Evolutionary conservation across 2,888 invertebrate species (phyloP).

Genomic region (Abrostola triplasia): DNA sequence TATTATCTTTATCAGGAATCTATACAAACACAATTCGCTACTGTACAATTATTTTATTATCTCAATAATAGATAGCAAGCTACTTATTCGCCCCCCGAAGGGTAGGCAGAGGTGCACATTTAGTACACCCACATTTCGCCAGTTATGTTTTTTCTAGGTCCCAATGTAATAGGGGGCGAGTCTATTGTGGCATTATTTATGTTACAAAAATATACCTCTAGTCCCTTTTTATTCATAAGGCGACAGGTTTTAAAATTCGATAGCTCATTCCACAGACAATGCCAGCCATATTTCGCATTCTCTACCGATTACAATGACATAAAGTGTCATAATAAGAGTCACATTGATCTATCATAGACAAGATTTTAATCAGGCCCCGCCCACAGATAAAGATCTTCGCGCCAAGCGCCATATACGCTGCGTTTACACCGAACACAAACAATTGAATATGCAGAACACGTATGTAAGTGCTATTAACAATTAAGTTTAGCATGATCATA

Average conservation of each 20-base stretch:
- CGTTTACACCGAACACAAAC: constrained; percentile 24
- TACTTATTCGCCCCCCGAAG: no score
- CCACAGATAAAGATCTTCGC: constrained; percentile 36
- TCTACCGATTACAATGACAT: neutral
- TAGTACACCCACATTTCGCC: no score
- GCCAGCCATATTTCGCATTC: constrained; percentile 7
- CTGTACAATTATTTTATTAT: no score
- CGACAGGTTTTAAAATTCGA: constrained; percentile 1
- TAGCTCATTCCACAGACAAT: neutral
- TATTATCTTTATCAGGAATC: no score
- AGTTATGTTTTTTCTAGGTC: no score
- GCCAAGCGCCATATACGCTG: constrained; percentile 35
- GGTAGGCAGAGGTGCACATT: no score
- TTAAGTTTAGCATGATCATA: constrained; percentile 65
- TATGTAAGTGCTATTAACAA: constrained; percentile 64
- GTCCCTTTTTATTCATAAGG: constrained; percentile 11
- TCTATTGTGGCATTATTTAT: no score
- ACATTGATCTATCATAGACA: constrained; percentile 32
- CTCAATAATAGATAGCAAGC: no score
- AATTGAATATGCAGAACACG: constrained; percentile 44
- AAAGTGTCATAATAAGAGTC: neutral
- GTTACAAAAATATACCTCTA: no score
- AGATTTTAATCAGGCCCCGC: constrained; percentile 22
- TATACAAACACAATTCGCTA: no score
- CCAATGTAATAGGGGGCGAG: no score